These are phyloP conservation scores for Cosmia trapezina DNA, from an alignment of 2,888 invertebrate species.

Conservation along the genomic window DNA sequence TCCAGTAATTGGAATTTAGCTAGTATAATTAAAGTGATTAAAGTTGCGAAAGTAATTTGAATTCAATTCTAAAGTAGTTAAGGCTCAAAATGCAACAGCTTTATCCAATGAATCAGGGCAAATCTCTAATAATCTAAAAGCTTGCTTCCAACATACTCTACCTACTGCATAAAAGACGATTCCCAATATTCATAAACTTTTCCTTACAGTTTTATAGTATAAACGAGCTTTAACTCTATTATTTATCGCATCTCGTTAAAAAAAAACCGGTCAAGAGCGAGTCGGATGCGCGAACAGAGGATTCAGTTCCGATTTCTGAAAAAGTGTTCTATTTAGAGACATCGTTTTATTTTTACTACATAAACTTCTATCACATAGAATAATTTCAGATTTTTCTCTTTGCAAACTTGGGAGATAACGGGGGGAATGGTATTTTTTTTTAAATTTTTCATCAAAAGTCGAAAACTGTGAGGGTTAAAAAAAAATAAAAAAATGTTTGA, in stretches of 20 bases:
- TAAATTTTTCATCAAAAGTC: too few relatives aligned
- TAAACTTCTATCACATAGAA: too few relatives aligned
- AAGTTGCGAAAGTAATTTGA: constrained; percentile 4
- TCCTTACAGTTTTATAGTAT: constrained; percentile 16
- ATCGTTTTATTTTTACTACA: too few relatives aligned
- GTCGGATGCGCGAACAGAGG: too few relatives aligned
- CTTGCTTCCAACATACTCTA: background rate
- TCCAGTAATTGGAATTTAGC: constrained; percentile 45
- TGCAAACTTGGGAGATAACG: too few relatives aligned
- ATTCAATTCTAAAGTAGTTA: background rate
- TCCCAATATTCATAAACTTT: constrained; percentile 20
- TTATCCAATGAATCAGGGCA: background rate
- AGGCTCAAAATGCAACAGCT: constrained; percentile 9
- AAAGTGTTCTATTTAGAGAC: too few relatives aligned
- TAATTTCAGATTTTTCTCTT: too few relatives aligned
- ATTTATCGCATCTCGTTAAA: constrained; percentile 17
- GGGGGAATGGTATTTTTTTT: too few relatives aligned
- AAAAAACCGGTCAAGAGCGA: too few relatives aligned
- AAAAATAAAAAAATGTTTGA: too few relatives aligned
- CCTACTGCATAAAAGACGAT: constrained; percentile 7
- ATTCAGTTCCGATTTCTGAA: too few relatives aligned
- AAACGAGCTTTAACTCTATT: constrained; percentile 19
- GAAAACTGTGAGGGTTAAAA: too few relatives aligned
- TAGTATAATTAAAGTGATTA: constrained; percentile 14
- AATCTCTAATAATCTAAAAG: constrained; percentile 14